phyloP scores from a whole-genome alignment of 2,888 invertebrate genomes.

The Dryobota labecula region DNA sequence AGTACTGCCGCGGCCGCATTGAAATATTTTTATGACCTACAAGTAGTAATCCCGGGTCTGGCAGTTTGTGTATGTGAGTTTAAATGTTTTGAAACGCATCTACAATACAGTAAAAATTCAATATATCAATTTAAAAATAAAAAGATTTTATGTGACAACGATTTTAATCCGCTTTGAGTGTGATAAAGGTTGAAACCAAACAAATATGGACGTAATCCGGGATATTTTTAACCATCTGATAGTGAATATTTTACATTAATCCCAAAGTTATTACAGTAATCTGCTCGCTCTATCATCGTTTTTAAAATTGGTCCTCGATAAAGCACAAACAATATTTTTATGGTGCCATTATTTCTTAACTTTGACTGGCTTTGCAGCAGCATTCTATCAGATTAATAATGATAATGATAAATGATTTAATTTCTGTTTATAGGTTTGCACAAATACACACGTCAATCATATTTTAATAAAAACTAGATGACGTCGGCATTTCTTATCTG shows the following conservation, averaged over 20 bases:
- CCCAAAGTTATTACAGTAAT: no score
- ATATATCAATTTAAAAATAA: no score
- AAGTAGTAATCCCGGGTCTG: no score
- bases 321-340: not conserved
- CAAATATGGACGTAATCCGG: not conserved
- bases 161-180: slow-evolving; percentile 13
- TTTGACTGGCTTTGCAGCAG: not conserved
- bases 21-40: no score
- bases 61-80: no score
- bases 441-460: no score
- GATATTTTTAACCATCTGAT: not conserved
- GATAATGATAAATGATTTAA: no score
- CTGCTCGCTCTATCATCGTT: not conserved
- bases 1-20: slow-evolving; percentile 9
- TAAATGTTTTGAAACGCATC: no score
- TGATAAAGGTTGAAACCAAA: not conserved
- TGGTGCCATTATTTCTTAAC: not conserved
- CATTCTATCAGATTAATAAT: not conserved
- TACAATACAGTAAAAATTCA: no score
- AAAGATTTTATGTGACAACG: slow-evolving; percentile 18
- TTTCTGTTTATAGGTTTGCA: no score
- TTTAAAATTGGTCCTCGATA: not conserved
- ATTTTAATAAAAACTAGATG: no score
- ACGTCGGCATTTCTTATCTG: no score
- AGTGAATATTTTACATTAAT: slow-evolving; percentile 3